Evolutionary conservation across 2,888 invertebrate species (phyloP).

Genomic region (Drosophila anomelani): DNA sequence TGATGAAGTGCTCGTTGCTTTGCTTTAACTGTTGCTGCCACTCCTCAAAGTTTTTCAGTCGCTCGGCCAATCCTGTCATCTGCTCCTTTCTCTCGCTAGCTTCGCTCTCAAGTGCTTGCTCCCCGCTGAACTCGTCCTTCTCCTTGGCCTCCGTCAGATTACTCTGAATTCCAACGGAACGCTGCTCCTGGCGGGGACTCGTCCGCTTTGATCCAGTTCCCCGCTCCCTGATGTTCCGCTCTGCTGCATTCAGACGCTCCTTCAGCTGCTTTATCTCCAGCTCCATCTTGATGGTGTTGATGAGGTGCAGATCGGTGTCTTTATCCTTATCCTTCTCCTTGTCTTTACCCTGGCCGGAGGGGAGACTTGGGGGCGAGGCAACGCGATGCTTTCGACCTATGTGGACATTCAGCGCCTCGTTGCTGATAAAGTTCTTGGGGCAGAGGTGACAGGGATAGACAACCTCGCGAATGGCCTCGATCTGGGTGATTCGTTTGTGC

Average conservation of each 20-base stretch:
- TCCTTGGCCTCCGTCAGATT: constrained; percentile 73
- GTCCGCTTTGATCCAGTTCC: constrained; percentile 39
- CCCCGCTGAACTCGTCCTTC: constrained; percentile 63
- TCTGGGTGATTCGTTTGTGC: constrained; percentile 82
- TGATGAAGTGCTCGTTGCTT: constrained; percentile 72
- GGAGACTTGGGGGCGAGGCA: constrained; percentile 45
- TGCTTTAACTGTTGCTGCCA: constrained; percentile 72
- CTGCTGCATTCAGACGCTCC: constrained; percentile 87
- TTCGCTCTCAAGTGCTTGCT: constrained; percentile 48
- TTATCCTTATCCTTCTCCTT: constrained; percentile 50
- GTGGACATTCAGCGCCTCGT: constrained; percentile 83
- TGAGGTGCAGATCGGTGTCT: constrained; percentile 84
- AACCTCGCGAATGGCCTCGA: constrained; percentile 82
- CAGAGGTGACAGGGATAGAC: constrained; percentile 84
- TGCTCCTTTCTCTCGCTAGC: constrained; percentile 65
- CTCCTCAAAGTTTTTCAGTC: constrained; percentile 68
- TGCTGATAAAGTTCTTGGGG: constrained; percentile 84
- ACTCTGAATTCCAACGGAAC: constrained; percentile 74
- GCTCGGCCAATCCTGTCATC: constrained; percentile 62
- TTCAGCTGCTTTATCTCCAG: constrained; percentile 88
- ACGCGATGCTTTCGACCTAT: constrained; percentile 80
- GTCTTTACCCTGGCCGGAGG: constrained; percentile 14
- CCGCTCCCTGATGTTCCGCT: constrained; percentile 85
- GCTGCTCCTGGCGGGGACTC: constrained; percentile 56
- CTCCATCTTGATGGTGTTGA: constrained; percentile 88